These are phyloP conservation scores for Phylloscopus collybita DNA, from an alignment of 2,797 vertebrate species.

Conservation along the genomic window DNA sequence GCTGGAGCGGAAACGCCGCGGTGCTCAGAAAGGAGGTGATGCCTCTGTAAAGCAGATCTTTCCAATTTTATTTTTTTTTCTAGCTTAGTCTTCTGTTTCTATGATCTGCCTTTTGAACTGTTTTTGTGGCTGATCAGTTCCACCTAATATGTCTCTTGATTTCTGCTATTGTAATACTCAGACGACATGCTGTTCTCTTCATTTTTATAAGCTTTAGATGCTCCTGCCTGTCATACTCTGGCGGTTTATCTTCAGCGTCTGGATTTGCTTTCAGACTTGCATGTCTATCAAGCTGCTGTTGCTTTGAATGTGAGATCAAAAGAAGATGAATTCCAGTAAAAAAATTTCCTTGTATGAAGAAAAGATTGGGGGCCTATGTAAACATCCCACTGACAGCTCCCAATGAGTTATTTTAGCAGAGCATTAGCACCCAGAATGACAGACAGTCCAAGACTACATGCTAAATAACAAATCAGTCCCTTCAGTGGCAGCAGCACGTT, in stretches of 20 bases:
- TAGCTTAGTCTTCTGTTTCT: constrained; percentile 81
- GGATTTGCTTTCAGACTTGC: constrained; percentile 88
- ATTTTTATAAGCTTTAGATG: constrained; percentile 86
- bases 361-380: constrained; percentile 87
- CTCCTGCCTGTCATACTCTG: constrained; percentile 88
- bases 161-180: constrained; percentile 85
- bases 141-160: constrained; percentile 90
- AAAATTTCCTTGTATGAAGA: constrained; percentile 83
- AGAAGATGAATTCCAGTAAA: constrained; percentile 88
- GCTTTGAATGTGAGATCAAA: constrained; percentile 95
- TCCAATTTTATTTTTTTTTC: constrained; percentile 36
- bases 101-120: constrained; percentile 86
- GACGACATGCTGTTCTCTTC: constrained; percentile 85
- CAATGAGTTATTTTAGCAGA: constrained; percentile 87
- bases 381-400: constrained; percentile 88
- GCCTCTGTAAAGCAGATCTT: constrained; percentile 69
- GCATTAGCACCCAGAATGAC: constrained; percentile 86
- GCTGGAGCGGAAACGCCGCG: constrained; percentile 21
- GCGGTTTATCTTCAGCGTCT: constrained; percentile 88
- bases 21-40: constrained; percentile 66
- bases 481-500: constrained; percentile 67
- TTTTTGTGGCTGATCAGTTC: constrained; percentile 89
- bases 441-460: constrained; percentile 81
- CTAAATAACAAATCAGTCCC: constrained; percentile 85
- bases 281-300: constrained; percentile 89